Percentiles rank a stretch among this genome's conserved stretches.
Evolutionary conservation across 2,797 vertebrate genomes (phyloP).

Genomic region (Acropternis orthonyx): DNA sequence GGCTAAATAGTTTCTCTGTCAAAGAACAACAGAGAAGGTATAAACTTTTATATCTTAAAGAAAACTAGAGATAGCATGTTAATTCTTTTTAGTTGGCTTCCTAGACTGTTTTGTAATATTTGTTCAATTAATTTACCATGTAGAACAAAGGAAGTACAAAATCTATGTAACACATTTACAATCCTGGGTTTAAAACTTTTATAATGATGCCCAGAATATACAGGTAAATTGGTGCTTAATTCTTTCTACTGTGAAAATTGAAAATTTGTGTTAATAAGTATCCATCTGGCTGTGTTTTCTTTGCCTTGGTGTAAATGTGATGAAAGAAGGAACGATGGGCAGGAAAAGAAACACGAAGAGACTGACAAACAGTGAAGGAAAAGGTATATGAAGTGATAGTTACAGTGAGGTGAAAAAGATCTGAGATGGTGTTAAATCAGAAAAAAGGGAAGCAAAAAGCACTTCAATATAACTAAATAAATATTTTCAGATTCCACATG

Average conservation of each 20-base stretch:
- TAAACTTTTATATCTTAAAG: not conserved
- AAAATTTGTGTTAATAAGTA: not conserved
- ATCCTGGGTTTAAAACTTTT: not conserved
- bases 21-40: not conserved
- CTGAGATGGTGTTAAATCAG: not conserved
- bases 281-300: not conserved
- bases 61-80: not conserved
- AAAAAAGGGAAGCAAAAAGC: not conserved
- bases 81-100: not conserved
- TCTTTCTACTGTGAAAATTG: not conserved
- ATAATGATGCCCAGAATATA: not conserved
- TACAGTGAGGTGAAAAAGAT: not conserved
- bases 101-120: not conserved
- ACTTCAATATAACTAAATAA: not conserved
- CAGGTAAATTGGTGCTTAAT: not conserved
- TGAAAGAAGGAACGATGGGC: not conserved
- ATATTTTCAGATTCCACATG: rapidly evolving
- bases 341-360: not conserved
- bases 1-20: not conserved
- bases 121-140: not conserved
- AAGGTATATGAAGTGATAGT: not conserved
- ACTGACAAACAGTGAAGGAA: not conserved
- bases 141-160: not conserved
- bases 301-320: not conserved
- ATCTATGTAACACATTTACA: not conserved